A percentile compares a stretch with the other conserved stretches of the same genome.
Conservation (phyloP, 2,113 vertebrate genomes). For the Phodopus roborovskii region DNA sequence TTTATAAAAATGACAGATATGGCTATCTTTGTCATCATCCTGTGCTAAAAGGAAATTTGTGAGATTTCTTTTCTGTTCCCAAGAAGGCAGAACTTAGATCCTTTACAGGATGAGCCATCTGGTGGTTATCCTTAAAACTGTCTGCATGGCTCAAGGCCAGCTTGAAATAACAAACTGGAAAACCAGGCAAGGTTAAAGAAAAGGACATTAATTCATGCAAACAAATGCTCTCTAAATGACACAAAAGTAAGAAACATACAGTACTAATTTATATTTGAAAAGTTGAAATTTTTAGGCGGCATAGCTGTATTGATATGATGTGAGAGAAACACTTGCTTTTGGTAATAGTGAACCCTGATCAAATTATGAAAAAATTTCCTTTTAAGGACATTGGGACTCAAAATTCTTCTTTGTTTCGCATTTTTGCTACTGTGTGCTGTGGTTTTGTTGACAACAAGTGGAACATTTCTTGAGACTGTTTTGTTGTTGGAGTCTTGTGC, state of each 20-base stretch:
- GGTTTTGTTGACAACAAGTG: slow-evolving; percentile 1
- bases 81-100: slow-evolving; percentile 51
- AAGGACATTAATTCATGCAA: slow-evolving; percentile 17
- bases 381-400: background rate
- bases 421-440: background rate
- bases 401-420: background rate
- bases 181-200: slow-evolving; percentile 57
- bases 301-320: background rate
- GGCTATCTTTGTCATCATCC: slow-evolving; percentile 30
- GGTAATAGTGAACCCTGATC: background rate
- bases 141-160: background rate
- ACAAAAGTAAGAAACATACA: slow-evolving; percentile 10
- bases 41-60: slow-evolving; percentile 32
- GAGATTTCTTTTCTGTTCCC: slow-evolving; percentile 6
- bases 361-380: background rate
- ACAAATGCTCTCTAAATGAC: slow-evolving; percentile 1
- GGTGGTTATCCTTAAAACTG: slow-evolving; percentile 78
- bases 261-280: slow-evolving; percentile 31
- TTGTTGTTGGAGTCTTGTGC: background rate
- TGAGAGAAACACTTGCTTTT: slow-evolving; percentile 20
- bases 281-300: slow-evolving; percentile 5
- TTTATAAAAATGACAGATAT: background rate
- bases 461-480: slow-evolving; percentile 3
- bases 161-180: slow-evolving; percentile 17
- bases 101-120: slow-evolving; percentile 76